phyloP scores from a whole-genome alignment of 1,140 invertebrate species.

The Euwallacea fornicatus region DNA sequence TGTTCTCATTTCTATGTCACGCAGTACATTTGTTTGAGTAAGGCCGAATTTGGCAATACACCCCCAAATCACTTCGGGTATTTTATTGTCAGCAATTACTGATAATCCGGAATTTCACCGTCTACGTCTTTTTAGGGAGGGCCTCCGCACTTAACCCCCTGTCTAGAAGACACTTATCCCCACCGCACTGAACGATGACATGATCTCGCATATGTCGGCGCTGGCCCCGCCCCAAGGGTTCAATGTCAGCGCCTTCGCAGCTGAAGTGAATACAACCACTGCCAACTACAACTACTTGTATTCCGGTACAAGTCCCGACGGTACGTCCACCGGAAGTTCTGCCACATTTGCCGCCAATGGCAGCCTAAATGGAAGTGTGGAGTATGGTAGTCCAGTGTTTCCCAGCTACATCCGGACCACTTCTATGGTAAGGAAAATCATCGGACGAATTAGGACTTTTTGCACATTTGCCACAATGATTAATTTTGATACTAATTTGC shows the following conservation, averaged over 20 bases:
- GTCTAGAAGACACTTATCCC: neutral
- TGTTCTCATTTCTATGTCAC: too few relatives aligned
- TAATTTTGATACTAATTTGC: too few relatives aligned
- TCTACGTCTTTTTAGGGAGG: neutral
- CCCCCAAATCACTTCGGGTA: neutral
- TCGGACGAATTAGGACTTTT: too few relatives aligned
- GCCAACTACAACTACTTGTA: constrained; percentile 42
- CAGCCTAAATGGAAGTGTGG: constrained; percentile 37
- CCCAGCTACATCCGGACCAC: constrained; percentile 82
- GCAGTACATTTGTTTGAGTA: too few relatives aligned
- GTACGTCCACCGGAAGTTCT: constrained; percentile 41
- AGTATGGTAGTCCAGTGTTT: constrained; percentile 55
- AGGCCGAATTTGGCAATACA: too few relatives aligned
- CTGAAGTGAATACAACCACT: constrained; percentile 40
- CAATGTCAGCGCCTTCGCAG: constrained; percentile 32
- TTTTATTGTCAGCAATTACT: neutral
- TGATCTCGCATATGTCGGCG: constrained; percentile 48
- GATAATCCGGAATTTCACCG: too few relatives aligned
- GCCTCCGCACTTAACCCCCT: neutral
- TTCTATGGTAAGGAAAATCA: constrained; percentile 60
- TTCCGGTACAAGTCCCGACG: constrained; percentile 39
- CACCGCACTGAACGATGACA: constrained; percentile 40
- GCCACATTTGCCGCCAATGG: constrained; percentile 36
- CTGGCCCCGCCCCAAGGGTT: constrained; percentile 40
- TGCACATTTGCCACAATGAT: too few relatives aligned